These are phyloP conservation scores for Gorsachius goisagi DNA, from an alignment of 2,113 vertebrate genomes.

Conservation along the genomic window DNA sequence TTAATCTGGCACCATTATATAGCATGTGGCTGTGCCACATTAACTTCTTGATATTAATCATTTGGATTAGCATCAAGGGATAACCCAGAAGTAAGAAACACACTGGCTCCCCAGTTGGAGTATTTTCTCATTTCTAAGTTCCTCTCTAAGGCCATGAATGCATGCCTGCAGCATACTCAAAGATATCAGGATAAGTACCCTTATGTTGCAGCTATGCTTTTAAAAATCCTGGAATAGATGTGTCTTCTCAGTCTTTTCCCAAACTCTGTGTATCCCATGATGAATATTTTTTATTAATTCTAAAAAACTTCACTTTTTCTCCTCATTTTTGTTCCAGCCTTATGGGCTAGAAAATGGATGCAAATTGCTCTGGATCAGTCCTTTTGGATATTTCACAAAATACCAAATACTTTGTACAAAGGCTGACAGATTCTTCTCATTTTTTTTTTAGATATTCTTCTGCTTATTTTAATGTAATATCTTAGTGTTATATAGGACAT, in stretches of 20 bases:
- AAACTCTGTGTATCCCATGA: background rate
- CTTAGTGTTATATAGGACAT: background rate
- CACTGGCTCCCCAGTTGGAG: background rate
- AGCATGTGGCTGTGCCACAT: slow-evolving; percentile 21
- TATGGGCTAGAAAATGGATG: background rate
- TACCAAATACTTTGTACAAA: background rate
- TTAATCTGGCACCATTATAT: slow-evolving; percentile 55
- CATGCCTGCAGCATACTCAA: background rate
- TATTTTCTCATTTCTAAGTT: background rate
- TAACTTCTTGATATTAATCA: slow-evolving; percentile 60
- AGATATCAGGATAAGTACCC: background rate
- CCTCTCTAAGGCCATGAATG: background rate
- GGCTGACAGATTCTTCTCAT: background rate
- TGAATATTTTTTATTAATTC: background rate
- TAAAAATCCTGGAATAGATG: background rate
- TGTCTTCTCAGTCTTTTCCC: background rate
- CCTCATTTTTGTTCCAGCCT: background rate
- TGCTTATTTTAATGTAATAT: background rate
- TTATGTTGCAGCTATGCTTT: background rate
- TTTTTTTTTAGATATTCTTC: background rate
- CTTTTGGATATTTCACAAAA: background rate
- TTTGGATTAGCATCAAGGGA: slow-evolving; percentile 52
- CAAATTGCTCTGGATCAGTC: background rate
- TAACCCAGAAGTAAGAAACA: slow-evolving; percentile 18
- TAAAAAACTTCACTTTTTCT: background rate